Conservation (phyloP, 2,888 invertebrate species). For the Clusia tigrina region DNA sequence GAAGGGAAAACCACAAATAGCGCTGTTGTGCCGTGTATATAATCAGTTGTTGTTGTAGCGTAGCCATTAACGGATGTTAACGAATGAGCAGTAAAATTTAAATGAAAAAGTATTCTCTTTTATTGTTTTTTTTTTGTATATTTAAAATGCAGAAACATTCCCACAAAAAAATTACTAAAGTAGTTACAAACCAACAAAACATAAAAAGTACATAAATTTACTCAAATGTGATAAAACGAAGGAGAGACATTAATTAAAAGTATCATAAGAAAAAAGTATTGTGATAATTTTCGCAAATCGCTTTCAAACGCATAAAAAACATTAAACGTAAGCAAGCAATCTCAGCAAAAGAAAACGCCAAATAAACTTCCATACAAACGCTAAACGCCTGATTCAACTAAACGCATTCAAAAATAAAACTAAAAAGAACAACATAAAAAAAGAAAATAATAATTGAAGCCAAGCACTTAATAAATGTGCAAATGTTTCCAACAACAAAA, state of each 20-base stretch:
- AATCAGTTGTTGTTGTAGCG: slow-evolving; percentile 37
- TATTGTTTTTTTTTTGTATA: slow-evolving; percentile 23
- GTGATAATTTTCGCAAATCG: slow-evolving; percentile 20
- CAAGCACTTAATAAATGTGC: slow-evolving; percentile 12
- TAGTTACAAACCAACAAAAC: slow-evolving; percentile 23
- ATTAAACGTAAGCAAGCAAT: neutral
- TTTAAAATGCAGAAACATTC: slow-evolving; percentile 48
- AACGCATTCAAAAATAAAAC: slow-evolving; percentile 19
- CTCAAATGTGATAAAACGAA: slow-evolving; percentile 35
- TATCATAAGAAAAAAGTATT: slow-evolving; percentile 9
- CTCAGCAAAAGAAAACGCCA: neutral
- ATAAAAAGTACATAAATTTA: slow-evolving; percentile 16
- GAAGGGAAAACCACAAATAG: neutral
- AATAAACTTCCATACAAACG: slow-evolving; percentile 13
- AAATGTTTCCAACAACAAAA: slow-evolving; percentile 17
- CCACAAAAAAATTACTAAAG: slow-evolving; percentile 42
- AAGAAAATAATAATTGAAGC: neutral
- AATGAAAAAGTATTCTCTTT: slow-evolving; percentile 7
- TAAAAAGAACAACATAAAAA: slow-evolving; percentile 8
- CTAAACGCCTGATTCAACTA: too few species aligned
- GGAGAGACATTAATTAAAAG: slow-evolving; percentile 20
- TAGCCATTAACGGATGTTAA: neutral
- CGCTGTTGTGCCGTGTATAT: slow-evolving; percentile 15
- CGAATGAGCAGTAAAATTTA: neutral
- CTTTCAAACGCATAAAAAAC: neutral